Base-by-base conservation (phyloP, 2,888 invertebrate species). In the Rhingia rostrata region DNA sequence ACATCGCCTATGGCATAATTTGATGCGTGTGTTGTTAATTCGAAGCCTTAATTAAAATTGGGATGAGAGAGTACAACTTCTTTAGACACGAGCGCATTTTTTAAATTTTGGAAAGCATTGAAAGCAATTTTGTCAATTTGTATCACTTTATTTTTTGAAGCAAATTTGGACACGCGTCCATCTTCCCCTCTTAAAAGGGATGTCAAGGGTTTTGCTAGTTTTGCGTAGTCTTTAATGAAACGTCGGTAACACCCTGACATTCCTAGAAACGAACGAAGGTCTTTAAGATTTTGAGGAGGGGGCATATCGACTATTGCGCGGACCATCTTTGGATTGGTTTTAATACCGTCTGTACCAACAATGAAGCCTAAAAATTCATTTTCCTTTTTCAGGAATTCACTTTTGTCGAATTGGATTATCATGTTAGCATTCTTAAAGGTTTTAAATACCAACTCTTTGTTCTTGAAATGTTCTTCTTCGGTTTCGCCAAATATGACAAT, bases 321-420 rank as follows among this genome's bases (percentile, higher is more conserved):
- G 2, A 87, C 82, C n/a, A n/a, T n/a, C n/a, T 67, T 47, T 2
- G 87, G 87, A 58, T 88, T 86, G 10, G 88, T 87, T 64, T 84
- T 87, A 14, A 87, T 86, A 10, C 87, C 87, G 0, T 88, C 87
- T 7, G 72, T 43, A 0, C 81, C 84, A 7, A 84, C 45, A 6
- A 90, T 60, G 53, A 89, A 89, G 1, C 90, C 89, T 30, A 90
- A 72, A 72, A 87, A 90, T 47, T 87, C 86, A 0, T 90, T 86
- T 72, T 87, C 86, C 22, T 87, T 86, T 43, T 79, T 54, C 0
- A 89, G 49, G 58, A 89, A 89, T 67, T 88, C 86, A n/a, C 84
- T 87, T 66, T 88, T 88, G 41, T 88, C 87, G 0, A 88, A 39
- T 61, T 88, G 72, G 3, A 73, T 37, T 53, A 63, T 73, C 45